Evolutionary conservation across 2,888 invertebrate genomes (phyloP).

Genomic region (Agapetus fuscipes): DNA sequence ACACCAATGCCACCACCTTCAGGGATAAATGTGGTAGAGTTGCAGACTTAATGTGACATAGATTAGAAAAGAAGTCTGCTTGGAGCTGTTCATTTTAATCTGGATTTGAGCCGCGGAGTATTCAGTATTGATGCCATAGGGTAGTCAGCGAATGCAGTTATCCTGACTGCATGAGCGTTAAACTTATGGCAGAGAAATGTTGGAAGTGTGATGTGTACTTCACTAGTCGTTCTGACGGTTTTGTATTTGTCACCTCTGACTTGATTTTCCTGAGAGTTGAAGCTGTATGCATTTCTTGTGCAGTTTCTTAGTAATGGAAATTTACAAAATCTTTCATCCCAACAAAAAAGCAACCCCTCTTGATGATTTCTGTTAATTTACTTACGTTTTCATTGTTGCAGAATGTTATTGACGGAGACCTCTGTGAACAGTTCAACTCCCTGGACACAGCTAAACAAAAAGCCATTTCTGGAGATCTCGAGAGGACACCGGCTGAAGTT

Average conservation of each 20-base stretch:
- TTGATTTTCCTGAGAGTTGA: conserved; percentile 40
- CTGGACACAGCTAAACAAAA: conserved; percentile 91
- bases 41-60: background rate
- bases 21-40: too few relatives aligned
- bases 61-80: too few relatives aligned
- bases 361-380: background rate
- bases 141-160: conserved; percentile 35
- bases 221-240: conserved; percentile 16
- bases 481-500: conserved; percentile 91
- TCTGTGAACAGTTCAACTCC: conserved; percentile 98
- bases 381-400: conserved; percentile 38
- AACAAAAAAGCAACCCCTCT: background rate
- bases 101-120: conserved; percentile 28
- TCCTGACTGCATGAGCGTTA: conserved; percentile 29
- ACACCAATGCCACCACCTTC: too few relatives aligned
- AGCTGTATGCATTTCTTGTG: conserved; percentile 23
- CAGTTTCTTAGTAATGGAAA: conserved; percentile 38
- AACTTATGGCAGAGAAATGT: conserved; percentile 32
- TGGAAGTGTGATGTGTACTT: conserved; percentile 22
- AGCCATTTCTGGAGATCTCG: conserved; percentile 88
- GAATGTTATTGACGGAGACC: conserved; percentile 97
- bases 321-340: conserved; percentile 31
- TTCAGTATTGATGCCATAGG: conserved; percentile 29
- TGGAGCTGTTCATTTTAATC: too few relatives aligned
- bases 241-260: conserved; percentile 22